Evolutionary conservation across 2,113 vertebrate genomes (phyloP).

Genomic region (Heliornis fulica): DNA sequence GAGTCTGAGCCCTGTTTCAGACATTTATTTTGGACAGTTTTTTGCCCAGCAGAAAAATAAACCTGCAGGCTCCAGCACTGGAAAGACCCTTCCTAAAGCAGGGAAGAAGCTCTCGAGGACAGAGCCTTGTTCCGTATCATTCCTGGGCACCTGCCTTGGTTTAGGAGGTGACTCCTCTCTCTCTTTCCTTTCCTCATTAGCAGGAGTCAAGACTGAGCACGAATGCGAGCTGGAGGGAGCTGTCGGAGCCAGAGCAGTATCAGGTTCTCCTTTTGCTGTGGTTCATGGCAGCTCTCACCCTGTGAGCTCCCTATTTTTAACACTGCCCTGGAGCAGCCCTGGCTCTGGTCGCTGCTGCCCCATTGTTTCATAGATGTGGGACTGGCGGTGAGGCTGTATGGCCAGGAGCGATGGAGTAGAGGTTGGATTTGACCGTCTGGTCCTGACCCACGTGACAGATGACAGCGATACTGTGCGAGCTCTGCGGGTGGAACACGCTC

Average conservation of each 20-base stretch:
- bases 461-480: not conserved
- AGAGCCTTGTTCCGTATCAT: not conserved
- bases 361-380: not conserved
- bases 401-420: not conserved
- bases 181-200: not conserved
- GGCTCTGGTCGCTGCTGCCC: not conserved
- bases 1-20: not conserved
- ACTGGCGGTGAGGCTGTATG: not conserved
- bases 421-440: not conserved
- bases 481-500: rapidly evolving
- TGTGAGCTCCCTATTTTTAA: not conserved
- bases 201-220: not conserved
- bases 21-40: not conserved
- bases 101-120: not conserved
- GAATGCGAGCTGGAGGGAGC: not conserved
- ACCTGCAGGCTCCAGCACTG: not conserved
- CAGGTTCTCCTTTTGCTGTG: not conserved
- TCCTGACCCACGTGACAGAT: not conserved
- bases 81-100: not conserved
- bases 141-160: not conserved
- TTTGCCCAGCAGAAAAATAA: not conserved
- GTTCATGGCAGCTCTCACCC: not conserved
- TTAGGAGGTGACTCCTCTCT: not conserved
- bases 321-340: not conserved
- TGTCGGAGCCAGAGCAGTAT: not conserved